Evolutionary conservation across 2,888 invertebrate species (phyloP), one percentile per base, ranked within the genome.

Genomic region (Cynaeus angustus): DNA sequence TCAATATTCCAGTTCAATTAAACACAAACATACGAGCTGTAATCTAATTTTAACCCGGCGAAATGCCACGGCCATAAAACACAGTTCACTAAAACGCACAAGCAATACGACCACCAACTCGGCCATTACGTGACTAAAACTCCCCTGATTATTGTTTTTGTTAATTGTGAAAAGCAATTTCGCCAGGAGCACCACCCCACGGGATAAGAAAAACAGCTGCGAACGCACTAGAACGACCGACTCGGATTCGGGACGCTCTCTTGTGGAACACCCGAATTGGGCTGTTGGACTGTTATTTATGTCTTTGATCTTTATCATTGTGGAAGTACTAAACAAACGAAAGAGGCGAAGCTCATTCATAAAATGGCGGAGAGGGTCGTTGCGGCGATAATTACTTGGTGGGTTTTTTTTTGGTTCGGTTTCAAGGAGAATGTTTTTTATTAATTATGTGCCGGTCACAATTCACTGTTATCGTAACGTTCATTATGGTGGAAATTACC

Each of bases 1-100:
- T 72, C 69, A 72, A 72, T 72, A 70, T 72, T 72, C 72, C 66
- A 70, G 70, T 72, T 72, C 72, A 72, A 72, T 72, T 72, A 62
- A 72, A 72, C 72, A 68, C 72, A 72, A 72, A 72, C 72, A 72
- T 70, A 72, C 72, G 65, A 68, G 64, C 70, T 56, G 50, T 72
- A 72, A 72, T 72, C 72, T 70, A 72, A 72, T 72, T 72, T 72
- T 72, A 70, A 70, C 65, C 61, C 59, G 55, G 70, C 53, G 69
- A 72, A 72, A 72, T 68, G 70, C 70, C 70, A 68, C 64, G 67
- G 55, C 70, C 30, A 55, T 72, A 72, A 70, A 72, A 72, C 64
- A 70, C 58, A 58, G 43, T 62, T 58, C 66, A 66, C 55, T 66
- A 59, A 30, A 50, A 68, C 65, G 53, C 61, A 45, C 46, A 59